These are phyloP conservation scores for Noctilio leporinus DNA, from an alignment of 2,113 vertebrate species.

Conservation along the genomic window DNA sequence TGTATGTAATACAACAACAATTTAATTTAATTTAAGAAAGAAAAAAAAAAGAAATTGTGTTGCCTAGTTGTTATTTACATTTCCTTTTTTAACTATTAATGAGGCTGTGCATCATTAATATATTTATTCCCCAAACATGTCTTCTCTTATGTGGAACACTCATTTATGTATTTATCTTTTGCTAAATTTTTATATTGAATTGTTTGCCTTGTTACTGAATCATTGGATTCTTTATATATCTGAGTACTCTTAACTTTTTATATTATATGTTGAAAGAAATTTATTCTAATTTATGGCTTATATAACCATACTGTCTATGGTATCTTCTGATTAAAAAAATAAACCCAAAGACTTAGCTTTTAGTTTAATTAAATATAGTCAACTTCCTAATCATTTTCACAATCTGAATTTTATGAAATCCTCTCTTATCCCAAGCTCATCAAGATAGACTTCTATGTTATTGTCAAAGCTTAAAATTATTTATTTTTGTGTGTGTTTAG, in stretches of 20 bases:
- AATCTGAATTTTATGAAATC: neutral
- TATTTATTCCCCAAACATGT: neutral
- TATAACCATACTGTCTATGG: neutral
- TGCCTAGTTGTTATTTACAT: neutral
- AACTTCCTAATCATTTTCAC: neutral
- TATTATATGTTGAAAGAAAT: neutral
- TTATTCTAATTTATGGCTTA: neutral
- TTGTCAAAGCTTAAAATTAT: neutral
- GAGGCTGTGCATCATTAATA: neutral
- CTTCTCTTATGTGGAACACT: neutral
- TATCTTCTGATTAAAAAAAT: conserved; percentile 20
- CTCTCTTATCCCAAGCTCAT: neutral
- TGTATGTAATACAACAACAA: no score
- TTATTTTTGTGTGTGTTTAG: neutral
- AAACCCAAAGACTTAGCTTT: neutral
- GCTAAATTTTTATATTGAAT: neutral
- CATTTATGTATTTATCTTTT: neutral
- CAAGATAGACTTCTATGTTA: neutral
- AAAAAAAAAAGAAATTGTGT: neutral
- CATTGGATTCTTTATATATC: neutral
- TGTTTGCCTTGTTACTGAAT: neutral
- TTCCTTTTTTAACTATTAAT: conserved; percentile 8
- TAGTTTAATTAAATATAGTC: neutral
- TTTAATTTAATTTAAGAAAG: no score
- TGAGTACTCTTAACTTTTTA: neutral